These are phyloP conservation scores for Drosophila fungiperda DNA, from an alignment of 2,888 invertebrate genomes.

Conservation along the genomic window DNA sequence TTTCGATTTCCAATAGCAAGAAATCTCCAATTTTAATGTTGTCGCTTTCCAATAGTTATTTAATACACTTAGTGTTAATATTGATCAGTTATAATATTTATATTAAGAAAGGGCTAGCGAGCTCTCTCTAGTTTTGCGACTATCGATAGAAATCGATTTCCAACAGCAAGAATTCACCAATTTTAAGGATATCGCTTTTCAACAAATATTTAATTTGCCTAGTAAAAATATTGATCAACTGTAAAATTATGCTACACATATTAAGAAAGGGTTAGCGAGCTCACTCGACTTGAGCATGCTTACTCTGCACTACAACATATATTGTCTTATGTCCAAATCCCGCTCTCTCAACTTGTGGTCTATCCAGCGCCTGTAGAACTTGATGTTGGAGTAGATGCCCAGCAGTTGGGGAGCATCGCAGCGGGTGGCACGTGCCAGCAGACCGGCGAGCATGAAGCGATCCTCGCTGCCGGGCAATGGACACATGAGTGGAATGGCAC, in stretches of 20 bases:
- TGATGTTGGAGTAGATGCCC: conserved; percentile 60
- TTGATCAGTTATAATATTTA: no score
- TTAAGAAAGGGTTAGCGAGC: not conserved
- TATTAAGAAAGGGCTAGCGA: not conserved
- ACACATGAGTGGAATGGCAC: conserved; percentile 60
- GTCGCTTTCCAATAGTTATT: not conserved
- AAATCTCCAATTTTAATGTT: no score
- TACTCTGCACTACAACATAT: conserved; percentile 40
- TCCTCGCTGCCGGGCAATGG: conserved; percentile 48
- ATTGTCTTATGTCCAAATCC: conserved; percentile 56
- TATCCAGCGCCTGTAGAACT: conserved; percentile 62
- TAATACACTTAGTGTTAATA: no score
- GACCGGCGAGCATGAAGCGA: conserved; percentile 55
- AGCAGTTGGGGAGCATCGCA: conserved; percentile 61
- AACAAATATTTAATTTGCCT: not conserved
- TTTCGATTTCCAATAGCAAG: not conserved
- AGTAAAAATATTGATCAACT: not conserved
- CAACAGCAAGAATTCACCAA: accelerated
- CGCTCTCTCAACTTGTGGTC: conserved; percentile 60
- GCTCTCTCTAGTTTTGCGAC: not conserved
- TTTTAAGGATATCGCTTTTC: not conserved
- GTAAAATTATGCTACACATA: not conserved
- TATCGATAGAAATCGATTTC: not conserved
- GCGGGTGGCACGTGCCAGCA: conserved; percentile 51
- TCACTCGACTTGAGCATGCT: not conserved